Conservation (phyloP, 1,140 invertebrate genomes). For the Riptortus pedestris region DNA sequence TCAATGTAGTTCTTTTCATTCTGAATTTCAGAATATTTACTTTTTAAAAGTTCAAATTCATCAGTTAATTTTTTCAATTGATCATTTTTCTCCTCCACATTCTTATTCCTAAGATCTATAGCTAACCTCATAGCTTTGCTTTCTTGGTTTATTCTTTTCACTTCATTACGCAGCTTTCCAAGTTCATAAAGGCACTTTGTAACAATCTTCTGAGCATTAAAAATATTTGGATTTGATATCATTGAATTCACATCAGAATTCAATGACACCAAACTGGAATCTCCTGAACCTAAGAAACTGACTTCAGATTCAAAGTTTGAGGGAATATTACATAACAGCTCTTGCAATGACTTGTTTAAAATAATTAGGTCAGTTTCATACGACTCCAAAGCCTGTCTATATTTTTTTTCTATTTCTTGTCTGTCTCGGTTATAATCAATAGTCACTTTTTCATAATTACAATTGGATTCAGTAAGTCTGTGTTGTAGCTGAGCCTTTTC, state of each 20-base stretch:
- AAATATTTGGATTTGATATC: background rate
- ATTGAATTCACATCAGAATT: background rate
- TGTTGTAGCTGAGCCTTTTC: background rate
- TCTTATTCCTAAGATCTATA: background rate
- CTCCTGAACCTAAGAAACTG: background rate
- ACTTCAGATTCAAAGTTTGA: background rate
- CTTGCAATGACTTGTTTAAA: background rate
- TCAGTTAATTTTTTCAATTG: background rate
- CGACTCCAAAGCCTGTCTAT: background rate
- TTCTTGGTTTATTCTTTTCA: too few species aligned
- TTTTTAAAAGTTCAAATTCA: background rate
- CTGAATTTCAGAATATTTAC: background rate
- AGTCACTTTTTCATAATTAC: background rate
- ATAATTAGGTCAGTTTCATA: conserved; percentile 2
- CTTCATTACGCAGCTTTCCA: background rate
- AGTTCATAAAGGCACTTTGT: background rate
- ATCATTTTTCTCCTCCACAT: background rate
- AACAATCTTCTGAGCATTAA: background rate
- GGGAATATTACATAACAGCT: background rate
- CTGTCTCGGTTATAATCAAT: background rate
- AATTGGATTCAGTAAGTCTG: background rate
- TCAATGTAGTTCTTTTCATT: background rate
- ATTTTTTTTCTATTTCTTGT: background rate
- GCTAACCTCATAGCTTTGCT: background rate
- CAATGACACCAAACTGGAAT: background rate